Base-by-base conservation (phyloP, 2,888 invertebrate genomes). In the Coelinius sp. region DNA sequence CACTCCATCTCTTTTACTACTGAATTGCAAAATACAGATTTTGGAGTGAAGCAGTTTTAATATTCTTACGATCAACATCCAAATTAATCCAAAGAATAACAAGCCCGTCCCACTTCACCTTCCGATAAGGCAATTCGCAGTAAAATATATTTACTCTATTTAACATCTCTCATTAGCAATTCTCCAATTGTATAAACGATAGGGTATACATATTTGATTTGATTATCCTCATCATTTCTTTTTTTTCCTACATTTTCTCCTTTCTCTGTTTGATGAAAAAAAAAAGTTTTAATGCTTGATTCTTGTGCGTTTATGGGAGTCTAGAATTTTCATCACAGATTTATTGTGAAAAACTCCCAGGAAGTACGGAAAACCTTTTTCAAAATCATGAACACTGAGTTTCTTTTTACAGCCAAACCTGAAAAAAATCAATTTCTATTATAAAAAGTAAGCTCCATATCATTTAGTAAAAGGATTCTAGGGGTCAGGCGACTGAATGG, bases 121-220 rank as follows among this genome's bases (percentile, higher is more conserved):
- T 75, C 56, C 72, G 62, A 64, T 73, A 75, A 76, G 75, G 73
- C 76, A 73, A 70, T 73, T 69, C 73, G 73, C 73, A 71, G 66
- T 74, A 67, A 70, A 71, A 64, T 69, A 49, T 69, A 27, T 7
- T 31, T 10, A 8, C 8, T 6, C 35, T 35, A 41, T n/a, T 41
- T n/a, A 41, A 41, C n/a, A 41, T n/a, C n/a, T 10, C 41, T 41
- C 10, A 12, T n/a, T 8, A 35, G 3, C 35, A 10, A 35, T 8
- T 6, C 35, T 2, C 35, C 35, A 35, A 35, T 35, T 35, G 5
- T 35, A 1, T 35, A 35, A 35, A 35, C 10, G 10, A 35, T 35
- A 35, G 35, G 8, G 35, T 8, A 35, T n/a, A n/a, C n/a, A n/a
- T 35, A 7, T 35, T 1, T 6, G 35, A 35, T 8, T 35, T 7